Evolutionary conservation across 2,113 vertebrate genomes (phyloP), one percentile per base, ranked within the genome.

Genomic region (Pachyramphus minor): DNA sequence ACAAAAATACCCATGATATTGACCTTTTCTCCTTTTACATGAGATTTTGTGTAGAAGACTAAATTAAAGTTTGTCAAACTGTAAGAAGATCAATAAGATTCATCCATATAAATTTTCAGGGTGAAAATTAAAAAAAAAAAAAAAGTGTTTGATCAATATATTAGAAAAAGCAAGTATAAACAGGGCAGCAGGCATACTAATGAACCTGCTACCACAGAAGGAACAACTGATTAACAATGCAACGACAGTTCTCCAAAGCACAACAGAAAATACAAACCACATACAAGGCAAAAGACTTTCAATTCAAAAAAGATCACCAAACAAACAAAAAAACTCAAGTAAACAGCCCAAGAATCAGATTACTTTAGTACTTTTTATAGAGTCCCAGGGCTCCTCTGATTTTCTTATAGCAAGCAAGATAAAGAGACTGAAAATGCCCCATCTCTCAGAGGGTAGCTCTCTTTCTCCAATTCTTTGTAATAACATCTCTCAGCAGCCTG

Each of bases 51-150:
- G 28, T 60, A 53, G 60, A 37, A 84, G 28, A 82, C 47, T 56
- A 74, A 60, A 93, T 95, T 85, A 92, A 81, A 96, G 15, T 45
- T 84, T 79, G 25, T 58, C 66, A 75, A 72, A 90, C 35, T 37
- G 9, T 30, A 81, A 90, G 42, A 73, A 71, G 73, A 62, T 90
- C 90, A 86, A 39, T 81, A 81, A 90, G 24, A 90, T 71, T 22
- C 33, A 95, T 44, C 85, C 53, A 62, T 31, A 87, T 41, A 84
- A 87, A 92, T 90, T 93, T 92, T 78, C 80, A 92, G 73, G 59
- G 53, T 15, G 39, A 82, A 94, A 84, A 41, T 58, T 19, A 23
- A n/a, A 25, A 24, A 59, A 8, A 2, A 24, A 18, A 37, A 72
- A 11, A 2, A 50, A n/a, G 8, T 9, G 31, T 78, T 90, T 92